These are phyloP conservation scores for Albula goreensis DNA, from an alignment of 2,113 vertebrate species.

Conservation along the genomic window DNA sequence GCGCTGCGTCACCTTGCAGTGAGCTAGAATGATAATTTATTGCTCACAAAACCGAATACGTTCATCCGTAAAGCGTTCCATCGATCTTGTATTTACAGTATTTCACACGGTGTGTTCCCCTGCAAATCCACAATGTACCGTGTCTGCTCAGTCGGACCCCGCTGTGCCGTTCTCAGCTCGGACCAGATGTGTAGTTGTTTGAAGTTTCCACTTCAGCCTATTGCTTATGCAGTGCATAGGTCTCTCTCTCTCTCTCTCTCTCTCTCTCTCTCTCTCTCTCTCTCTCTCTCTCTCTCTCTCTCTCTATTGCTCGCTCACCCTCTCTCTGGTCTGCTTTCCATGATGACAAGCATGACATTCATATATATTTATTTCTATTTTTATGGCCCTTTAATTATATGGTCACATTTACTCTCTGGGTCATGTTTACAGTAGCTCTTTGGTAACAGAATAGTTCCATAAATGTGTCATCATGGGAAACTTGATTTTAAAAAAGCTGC, in stretches of 20 bases:
- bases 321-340: not conserved
- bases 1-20: conserved; percentile 66
- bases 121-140: not conserved
- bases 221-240: conserved; percentile 17
- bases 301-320: not conserved
- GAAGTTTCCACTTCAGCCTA: conserved; percentile 32
- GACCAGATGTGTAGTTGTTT: conserved; percentile 28
- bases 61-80: not conserved
- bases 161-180: conserved; percentile 21
- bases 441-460: not conserved
- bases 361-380: not conserved
- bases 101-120: not conserved
- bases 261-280: conserved; percentile 39
- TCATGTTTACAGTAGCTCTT: not conserved
- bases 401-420: not conserved
- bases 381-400: conserved; percentile 6
- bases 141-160: not conserved
- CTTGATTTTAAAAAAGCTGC: not conserved
- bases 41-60: conserved; percentile 15
- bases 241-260: not conserved
- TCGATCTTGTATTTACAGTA: not conserved
- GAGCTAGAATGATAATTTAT: conserved; percentile 19
- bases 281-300: not conserved
- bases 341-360: not conserved
- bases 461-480: not conserved